Evolutionary conservation across 2,797 vertebrate species (phyloP).

Genomic region (Stomatorhinus walkeri): DNA sequence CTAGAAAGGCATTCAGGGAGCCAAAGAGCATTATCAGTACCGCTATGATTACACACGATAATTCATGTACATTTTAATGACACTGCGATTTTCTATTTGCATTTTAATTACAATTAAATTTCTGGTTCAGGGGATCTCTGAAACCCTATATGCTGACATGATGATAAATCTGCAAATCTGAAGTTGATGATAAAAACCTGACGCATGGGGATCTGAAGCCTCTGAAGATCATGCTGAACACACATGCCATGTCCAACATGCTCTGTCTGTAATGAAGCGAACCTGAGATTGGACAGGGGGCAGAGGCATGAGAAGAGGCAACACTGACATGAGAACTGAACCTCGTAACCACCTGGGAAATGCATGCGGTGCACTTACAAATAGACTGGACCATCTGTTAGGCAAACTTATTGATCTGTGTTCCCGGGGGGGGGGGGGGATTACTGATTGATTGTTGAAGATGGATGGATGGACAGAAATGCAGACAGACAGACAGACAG

Average conservation of each 20-base stretch:
- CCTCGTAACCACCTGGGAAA: background rate
- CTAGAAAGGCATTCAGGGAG: constrained; percentile 3
- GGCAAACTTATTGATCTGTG: background rate
- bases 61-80: constrained; percentile 55
- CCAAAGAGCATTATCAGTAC: constrained; percentile 39
- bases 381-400: background rate
- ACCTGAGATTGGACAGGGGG: background rate
- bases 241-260: background rate
- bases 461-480: background rate
- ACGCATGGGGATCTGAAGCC: background rate
- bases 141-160: background rate
- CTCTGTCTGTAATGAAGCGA: background rate
- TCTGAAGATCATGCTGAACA: background rate
- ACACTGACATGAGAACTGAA: background rate
- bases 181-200: background rate
- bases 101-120: constrained; percentile 57
- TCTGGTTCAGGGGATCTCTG: constrained; percentile 33
- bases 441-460: background rate
- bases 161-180: background rate
- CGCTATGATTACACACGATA: constrained; percentile 47
- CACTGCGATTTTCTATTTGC: constrained; percentile 47
- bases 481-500: background rate
- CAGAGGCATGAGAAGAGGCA: background rate
- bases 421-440: background rate
- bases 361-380: background rate